phyloP scores from a whole-genome alignment of 2,888 invertebrate genomes.

The Cyaniris semiargus region DNA sequence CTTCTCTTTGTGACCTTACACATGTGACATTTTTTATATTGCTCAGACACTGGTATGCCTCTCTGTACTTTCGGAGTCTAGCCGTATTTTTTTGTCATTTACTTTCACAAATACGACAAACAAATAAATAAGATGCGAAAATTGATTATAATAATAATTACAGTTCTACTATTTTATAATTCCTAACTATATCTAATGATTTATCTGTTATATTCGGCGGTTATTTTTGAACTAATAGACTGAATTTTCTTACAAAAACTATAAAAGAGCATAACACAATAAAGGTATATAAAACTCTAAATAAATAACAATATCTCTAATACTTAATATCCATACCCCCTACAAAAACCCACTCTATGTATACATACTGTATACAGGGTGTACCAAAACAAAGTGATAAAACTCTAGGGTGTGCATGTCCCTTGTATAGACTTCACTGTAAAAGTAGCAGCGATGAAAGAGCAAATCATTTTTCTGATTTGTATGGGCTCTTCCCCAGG shows the following conservation, averaged over 20 bases:
- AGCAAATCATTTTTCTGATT: no score
- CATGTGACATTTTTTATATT: neutral
- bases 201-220: neutral
- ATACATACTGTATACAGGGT: no score
- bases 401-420: no score
- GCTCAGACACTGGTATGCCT: no score
- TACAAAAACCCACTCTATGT: neutral
- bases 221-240: neutral
- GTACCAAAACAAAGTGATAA: no score
- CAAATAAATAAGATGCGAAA: neutral
- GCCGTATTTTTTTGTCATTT: no score
- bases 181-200: neutral
- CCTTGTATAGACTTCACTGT: no score
- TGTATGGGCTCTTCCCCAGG: no score
- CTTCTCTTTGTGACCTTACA: neutral
- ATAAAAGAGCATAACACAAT: neutral
- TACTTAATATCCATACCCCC: neutral
- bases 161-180: neutral
- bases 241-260: neutral
- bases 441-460: no score
- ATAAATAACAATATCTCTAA: conserved; percentile 10
- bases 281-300: conserved; percentile 6
- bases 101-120: no score
- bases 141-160: neutral
- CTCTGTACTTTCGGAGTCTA: neutral